phyloP scores from a whole-genome alignment of 2,888 invertebrate species.

The Caenorhabditis afra region DNA sequence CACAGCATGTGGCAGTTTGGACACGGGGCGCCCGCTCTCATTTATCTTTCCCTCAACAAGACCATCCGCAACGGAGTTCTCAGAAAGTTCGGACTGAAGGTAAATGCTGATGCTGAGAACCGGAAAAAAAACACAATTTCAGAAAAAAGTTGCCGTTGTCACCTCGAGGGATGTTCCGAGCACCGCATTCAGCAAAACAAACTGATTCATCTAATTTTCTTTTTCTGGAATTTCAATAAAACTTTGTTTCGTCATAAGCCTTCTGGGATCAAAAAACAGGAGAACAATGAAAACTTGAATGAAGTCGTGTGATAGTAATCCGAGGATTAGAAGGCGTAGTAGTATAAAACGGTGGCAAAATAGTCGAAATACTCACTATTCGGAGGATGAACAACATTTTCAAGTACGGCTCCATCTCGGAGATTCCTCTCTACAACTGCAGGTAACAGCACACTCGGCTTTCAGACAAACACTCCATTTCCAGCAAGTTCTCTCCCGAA shows the following conservation, averaged over 20 bases:
- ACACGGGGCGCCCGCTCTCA: conserved; percentile 52
- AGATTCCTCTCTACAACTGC: conserved; percentile 48
- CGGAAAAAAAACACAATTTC: conserved; percentile 3
- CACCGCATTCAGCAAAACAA: conserved; percentile 36
- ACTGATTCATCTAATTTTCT: conserved; percentile 2
- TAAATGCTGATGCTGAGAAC: not conserved
- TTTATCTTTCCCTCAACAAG: conserved; percentile 34
- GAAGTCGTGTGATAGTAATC: not conserved
- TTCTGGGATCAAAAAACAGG: too few species aligned
- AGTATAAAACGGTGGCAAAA: conserved; percentile 12
- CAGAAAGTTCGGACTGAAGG: conserved; percentile 20
- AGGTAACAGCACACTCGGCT: conserved; percentile 3
- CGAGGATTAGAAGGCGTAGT: not conserved
- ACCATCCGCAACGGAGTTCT: conserved; percentile 42
- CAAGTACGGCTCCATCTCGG: conserved; percentile 35
- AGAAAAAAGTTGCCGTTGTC: conserved; percentile 18
- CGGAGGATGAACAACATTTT: conserved; percentile 30
- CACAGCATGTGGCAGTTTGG: conserved; percentile 56
- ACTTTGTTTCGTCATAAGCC: not conserved
- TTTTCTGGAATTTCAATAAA: conserved; percentile 5
- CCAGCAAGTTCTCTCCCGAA: conserved; percentile 31
- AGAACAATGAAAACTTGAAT: not conserved
- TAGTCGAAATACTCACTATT: not conserved
- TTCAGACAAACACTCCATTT: not conserved
- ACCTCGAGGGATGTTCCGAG: conserved; percentile 4